phyloP scores from a whole-genome alignment of 64 coral and sea anemone species.

The Acropora yongei region DNA sequence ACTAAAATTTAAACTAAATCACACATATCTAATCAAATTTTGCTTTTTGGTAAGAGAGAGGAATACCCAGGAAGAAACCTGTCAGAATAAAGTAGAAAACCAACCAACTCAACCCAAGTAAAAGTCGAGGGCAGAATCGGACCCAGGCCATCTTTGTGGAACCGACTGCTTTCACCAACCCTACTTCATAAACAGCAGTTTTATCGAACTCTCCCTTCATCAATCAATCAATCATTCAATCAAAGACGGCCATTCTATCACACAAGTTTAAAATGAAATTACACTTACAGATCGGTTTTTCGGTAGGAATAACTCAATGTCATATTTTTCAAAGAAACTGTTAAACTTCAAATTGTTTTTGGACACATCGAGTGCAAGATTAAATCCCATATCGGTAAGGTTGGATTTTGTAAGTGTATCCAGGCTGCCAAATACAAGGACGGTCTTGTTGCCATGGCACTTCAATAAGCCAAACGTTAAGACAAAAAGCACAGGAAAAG shows the following conservation, averaged over 20 bases:
- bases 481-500: not conserved
- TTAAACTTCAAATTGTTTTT: not conserved
- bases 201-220: no score
- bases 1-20: no score
- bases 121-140: no score
- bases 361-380: not conserved
- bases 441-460: constrained; percentile 18
- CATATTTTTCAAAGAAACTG: constrained; percentile 8
- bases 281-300: not conserved
- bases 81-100: no score
- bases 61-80: no score
- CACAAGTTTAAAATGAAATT: not conserved
- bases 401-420: not conserved
- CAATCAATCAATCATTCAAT: not conserved
- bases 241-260: not conserved
- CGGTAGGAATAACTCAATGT: not conserved
- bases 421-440: not conserved
- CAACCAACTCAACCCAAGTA: no score
- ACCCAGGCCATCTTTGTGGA: no score
- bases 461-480: not conserved
- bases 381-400: not conserved
- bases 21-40: no score
- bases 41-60: no score
- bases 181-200: no score
- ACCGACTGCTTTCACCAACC: no score